These are phyloP conservation scores for Eupristina koningsbergeri DNA, from an alignment of 1,140 invertebrate genomes.

Conservation along the genomic window DNA sequence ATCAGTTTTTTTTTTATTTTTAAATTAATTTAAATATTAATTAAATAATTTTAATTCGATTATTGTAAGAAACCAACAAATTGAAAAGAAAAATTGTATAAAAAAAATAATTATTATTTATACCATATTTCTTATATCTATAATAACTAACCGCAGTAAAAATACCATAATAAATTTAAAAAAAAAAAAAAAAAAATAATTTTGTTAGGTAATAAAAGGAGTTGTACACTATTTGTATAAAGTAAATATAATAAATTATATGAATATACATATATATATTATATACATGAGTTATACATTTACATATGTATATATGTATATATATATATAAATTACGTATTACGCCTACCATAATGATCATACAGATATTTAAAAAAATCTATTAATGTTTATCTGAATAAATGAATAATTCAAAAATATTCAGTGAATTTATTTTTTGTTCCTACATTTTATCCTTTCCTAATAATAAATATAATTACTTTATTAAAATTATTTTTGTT, in stretches of 20 bases:
- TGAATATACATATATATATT: slow-evolving; percentile 59
- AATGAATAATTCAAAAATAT: slow-evolving; percentile 65
- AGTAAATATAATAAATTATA: slow-evolving; percentile 62
- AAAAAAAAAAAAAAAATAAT: slow-evolving; percentile 54
- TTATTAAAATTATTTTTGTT: too few species aligned
- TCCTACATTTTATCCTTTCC: background rate
- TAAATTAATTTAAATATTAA: background rate
- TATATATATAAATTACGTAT: slow-evolving; percentile 60
- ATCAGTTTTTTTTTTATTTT: slow-evolving; percentile 4
- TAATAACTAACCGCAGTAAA: slow-evolving; percentile 22
- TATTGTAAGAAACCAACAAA: background rate
- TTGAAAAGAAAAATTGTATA: background rate
- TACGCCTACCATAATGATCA: slow-evolving; percentile 59
- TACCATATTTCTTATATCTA: slow-evolving; percentile 2
- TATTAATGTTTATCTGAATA: slow-evolving; percentile 69
- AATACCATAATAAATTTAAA: too few species aligned
- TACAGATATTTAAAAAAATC: slow-evolving; percentile 62
- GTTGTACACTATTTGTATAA: slow-evolving; percentile 61
- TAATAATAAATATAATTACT: too few species aligned
- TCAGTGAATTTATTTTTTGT: slow-evolving; percentile 40
- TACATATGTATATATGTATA: too few species aligned
- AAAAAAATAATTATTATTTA: slow-evolving; percentile 11
- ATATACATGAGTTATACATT: too few species aligned
- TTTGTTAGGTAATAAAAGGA: slow-evolving; percentile 28
- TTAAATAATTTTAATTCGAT: background rate